Percentiles rank a stretch among this genome's conserved stretches.
phyloP scores from a whole-genome alignment of 2,797 vertebrate species.

The Poeciliopsis gracilis region DNA sequence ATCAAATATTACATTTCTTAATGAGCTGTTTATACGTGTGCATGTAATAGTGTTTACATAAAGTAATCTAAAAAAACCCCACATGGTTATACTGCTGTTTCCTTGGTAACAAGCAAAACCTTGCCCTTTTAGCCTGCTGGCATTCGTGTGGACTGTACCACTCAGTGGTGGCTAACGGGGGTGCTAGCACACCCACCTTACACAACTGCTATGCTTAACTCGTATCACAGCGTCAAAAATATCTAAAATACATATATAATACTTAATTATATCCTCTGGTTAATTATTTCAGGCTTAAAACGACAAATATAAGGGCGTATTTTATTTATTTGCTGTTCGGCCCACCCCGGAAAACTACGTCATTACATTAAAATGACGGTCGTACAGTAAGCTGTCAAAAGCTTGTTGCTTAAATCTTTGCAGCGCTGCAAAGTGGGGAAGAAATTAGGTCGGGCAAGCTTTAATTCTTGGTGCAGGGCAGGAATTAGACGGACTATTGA shows the following conservation, averaged over 20 bases:
- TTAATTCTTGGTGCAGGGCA: constrained; percentile 5
- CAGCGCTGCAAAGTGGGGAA: constrained; percentile 69
- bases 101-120: constrained; percentile 84
- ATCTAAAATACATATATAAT: neutral
- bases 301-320: accelerated
- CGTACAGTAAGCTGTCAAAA: constrained; percentile 83
- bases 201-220: neutral
- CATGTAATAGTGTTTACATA: constrained; percentile 25
- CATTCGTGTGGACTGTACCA: constrained; percentile 78
- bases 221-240: neutral
- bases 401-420: constrained; percentile 85
- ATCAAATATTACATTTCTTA: neutral
- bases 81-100: constrained; percentile 77
- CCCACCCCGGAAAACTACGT: constrained; percentile 33
- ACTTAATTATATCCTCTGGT: accelerated
- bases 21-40: constrained; percentile 23
- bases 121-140: constrained; percentile 81
- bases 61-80: constrained; percentile 51
- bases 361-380: constrained; percentile 46
- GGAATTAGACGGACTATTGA: constrained; percentile 3
- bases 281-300: accelerated
- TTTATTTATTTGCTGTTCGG: neutral
- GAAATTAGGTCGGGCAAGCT: constrained; percentile 41
- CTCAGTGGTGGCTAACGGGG: constrained; percentile 29
- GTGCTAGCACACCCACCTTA: neutral